Evolutionary conservation across 1,140 invertebrate genomes (phyloP).

Genomic region (Melitaea cinxia): DNA sequence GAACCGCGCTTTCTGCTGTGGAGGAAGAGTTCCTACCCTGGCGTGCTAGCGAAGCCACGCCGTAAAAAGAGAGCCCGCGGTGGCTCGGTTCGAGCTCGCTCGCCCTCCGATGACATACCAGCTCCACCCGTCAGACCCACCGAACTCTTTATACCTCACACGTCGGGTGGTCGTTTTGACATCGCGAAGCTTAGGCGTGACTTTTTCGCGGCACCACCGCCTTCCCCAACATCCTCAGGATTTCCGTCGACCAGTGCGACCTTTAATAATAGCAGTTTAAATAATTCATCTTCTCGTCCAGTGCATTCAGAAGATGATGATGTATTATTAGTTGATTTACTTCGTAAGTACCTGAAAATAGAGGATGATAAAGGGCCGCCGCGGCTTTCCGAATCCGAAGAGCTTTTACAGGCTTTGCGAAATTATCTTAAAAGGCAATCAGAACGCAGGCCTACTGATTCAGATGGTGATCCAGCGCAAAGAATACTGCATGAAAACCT

Average conservation of each 20-base stretch:
- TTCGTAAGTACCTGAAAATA: constrained; percentile 85
- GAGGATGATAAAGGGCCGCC: constrained; percentile 59
- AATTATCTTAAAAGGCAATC: constrained; percentile 81
- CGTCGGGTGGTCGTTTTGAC: constrained; percentile 84
- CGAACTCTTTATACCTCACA: constrained; percentile 80
- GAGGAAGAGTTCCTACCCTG: constrained; percentile 90
- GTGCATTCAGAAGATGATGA: constrained; percentile 77
- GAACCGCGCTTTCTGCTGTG: constrained; percentile 90
- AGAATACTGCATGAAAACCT: constrained; percentile 85
- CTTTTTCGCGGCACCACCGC: constrained; percentile 80
- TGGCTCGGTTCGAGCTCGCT: constrained; percentile 85
- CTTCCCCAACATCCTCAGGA: constrained; percentile 55
- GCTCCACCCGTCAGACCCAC: constrained; percentile 65
- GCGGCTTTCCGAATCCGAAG: constrained; percentile 83
- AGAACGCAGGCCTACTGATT: constrained; percentile 50
- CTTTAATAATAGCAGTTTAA: constrained; percentile 41
- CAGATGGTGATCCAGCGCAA: constrained; percentile 81
- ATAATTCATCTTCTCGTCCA: constrained; percentile 45
- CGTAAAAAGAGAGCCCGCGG: constrained; percentile 82
- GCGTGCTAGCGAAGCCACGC: constrained; percentile 83
- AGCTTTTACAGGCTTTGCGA: constrained; percentile 85
- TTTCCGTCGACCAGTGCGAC: constrained; percentile 34
- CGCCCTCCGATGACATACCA: constrained; percentile 84
- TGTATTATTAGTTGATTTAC: constrained; percentile 83
- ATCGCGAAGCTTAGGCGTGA: constrained; percentile 85